Conservation (phyloP, 2,888 invertebrate species). For the Drosophila neutralis region DNA sequence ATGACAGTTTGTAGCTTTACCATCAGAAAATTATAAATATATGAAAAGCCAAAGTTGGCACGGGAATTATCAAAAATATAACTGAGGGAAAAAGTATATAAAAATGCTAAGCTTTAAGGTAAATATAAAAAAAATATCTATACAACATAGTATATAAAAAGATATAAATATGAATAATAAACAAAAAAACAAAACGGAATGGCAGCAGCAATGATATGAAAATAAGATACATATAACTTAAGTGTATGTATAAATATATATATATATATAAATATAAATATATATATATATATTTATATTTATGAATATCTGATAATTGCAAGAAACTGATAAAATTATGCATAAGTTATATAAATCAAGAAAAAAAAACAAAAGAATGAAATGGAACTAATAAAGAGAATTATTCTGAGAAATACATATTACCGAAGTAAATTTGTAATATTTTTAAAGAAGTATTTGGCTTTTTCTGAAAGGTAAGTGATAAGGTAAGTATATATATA, state of each 20-base stretch:
- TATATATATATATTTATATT: constrained; percentile 45
- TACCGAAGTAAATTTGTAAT: neutral
- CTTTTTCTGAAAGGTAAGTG: neutral
- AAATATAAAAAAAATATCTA: constrained; percentile 58
- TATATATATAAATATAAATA: constrained; percentile 43
- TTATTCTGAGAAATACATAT: constrained; percentile 72
- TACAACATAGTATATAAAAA: constrained; percentile 36
- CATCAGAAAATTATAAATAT: constrained; percentile 21
- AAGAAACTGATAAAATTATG: constrained; percentile 73
- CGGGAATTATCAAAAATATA: constrained; percentile 32
- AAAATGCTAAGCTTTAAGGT: constrained; percentile 61
- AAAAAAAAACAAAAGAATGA: constrained; percentile 38
- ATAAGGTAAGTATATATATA: neutral
- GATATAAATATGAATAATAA: constrained; percentile 34
- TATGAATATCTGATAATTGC: constrained; percentile 64
- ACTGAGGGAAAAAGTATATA: constrained; percentile 37
- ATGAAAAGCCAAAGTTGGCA: constrained; percentile 24
- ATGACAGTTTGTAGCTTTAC: constrained; percentile 41
- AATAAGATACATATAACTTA: constrained; percentile 56
- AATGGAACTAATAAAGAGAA: constrained; percentile 77
- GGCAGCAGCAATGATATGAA: constrained; percentile 56
- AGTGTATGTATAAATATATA: constrained; percentile 44
- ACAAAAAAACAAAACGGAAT: constrained; percentile 32
- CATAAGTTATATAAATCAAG: constrained; percentile 58
- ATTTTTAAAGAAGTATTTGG: neutral